These are phyloP conservation scores for Scaptomyza montana DNA, from an alignment of 1,140 invertebrate species.

Conservation along the genomic window DNA sequence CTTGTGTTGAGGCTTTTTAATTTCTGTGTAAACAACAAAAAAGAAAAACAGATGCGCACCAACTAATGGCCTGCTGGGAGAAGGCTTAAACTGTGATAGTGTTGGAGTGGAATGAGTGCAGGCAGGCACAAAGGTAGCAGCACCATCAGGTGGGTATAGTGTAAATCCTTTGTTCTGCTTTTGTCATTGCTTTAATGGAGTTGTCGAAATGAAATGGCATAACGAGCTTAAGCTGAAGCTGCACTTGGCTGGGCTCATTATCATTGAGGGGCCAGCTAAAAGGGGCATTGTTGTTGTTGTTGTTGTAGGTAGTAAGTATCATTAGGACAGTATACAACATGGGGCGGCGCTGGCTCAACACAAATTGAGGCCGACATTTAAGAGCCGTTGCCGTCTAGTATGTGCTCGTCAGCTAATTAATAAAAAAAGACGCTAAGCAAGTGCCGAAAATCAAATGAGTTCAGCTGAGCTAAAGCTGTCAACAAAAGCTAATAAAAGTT, in stretches of 20 bases:
- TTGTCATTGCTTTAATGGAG: slow-evolving; percentile 59
- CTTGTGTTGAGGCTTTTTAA: slow-evolving; percentile 71
- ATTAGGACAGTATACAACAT: slow-evolving; percentile 34
- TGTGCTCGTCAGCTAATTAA: slow-evolving; percentile 58
- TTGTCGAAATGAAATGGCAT: slow-evolving; percentile 49
- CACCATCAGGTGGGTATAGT: slow-evolving; percentile 24
- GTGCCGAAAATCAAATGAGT: slow-evolving; percentile 50
- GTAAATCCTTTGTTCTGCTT: slow-evolving; percentile 25
- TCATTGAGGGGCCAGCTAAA: slow-evolving; percentile 24
- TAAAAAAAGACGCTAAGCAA: slow-evolving; percentile 46
- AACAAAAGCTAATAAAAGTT: slow-evolving; percentile 46
- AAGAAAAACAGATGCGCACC: slow-evolving; percentile 18
- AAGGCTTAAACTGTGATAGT: not conserved
- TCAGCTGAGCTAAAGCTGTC: slow-evolving; percentile 24
- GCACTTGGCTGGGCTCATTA: slow-evolving; percentile 62
- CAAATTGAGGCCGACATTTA: slow-evolving; percentile 22
- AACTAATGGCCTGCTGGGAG: slow-evolving; percentile 21
- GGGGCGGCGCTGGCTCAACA: not conserved
- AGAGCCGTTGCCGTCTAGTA: not conserved
- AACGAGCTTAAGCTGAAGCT: slow-evolving; percentile 29
- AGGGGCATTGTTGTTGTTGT: slow-evolving; percentile 18
- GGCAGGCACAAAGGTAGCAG: not conserved
- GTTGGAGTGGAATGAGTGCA: not conserved
- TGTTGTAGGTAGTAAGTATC: not conserved
- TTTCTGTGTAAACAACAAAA: slow-evolving; percentile 36